Conservation (phyloP, 92 coral and sea anemone species). For the Epizoanthus illoricatus region DNA sequence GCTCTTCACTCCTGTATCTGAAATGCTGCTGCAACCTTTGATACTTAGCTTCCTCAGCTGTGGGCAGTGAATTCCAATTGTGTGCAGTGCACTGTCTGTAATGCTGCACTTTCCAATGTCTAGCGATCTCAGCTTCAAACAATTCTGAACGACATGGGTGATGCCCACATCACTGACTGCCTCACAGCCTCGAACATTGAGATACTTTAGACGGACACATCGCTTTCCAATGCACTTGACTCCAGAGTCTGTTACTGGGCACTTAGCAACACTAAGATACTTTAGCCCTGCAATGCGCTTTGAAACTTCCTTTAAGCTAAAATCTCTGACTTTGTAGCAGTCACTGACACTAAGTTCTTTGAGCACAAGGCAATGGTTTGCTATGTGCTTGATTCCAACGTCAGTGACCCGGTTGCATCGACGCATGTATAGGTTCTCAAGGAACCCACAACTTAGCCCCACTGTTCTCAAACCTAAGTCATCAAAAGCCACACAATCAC, state of each 20-base stretch:
- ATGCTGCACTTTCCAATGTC: constrained; percentile 97
- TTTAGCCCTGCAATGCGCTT: constrained; percentile 69
- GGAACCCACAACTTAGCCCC: constrained; percentile 80
- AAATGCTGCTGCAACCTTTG: constrained; percentile 74
- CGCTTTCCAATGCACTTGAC: constrained; percentile 93
- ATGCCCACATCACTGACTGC: constrained; percentile 88
- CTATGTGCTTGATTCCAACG: constrained; percentile 94
- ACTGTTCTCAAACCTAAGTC: constrained; percentile 88
- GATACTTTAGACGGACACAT: constrained; percentile 86
- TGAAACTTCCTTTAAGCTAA: constrained; percentile 89
- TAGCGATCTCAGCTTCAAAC: constrained; percentile 89
- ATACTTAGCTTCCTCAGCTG: constrained; percentile 94
- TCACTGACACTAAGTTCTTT: constrained; percentile 94
- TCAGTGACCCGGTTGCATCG: constrained; percentile 91
- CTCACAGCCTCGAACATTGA: constrained; percentile 92
- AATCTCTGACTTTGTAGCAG: constrained; percentile 94
- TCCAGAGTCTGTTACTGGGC: constrained; percentile 93
- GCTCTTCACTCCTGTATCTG: constrained; percentile 81
- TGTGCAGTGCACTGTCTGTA: constrained; percentile 86
- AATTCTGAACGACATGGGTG: constrained; percentile 90
- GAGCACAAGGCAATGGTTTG: constrained; percentile 76
- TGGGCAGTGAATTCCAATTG: constrained; percentile 96
- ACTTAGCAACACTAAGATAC: constrained; percentile 95
- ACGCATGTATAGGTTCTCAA: constrained; percentile 85
- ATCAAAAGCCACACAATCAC: constrained; percentile 99